Evolutionary conservation across 2,888 invertebrate species (phyloP).

Genomic region (Xestobium rufovillosum): DNA sequence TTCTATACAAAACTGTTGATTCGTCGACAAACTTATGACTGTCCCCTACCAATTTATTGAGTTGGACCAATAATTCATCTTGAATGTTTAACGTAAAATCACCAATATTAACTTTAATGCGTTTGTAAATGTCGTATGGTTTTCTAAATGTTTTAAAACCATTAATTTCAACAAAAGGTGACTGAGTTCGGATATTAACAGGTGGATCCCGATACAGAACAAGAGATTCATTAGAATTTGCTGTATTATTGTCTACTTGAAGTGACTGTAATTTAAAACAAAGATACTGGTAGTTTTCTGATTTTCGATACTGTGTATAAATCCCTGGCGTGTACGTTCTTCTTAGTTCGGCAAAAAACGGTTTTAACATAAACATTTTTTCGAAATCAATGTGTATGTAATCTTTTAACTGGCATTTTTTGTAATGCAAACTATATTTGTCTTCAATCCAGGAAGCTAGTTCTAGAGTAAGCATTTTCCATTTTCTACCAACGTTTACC

Average conservation of each 20-base stretch:
- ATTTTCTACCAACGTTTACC: constrained; percentile 68
- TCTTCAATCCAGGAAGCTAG: constrained; percentile 76
- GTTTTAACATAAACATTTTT: constrained; percentile 82
- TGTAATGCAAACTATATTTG: constrained; percentile 61
- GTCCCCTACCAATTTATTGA: constrained; percentile 50
- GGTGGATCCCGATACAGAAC: constrained; percentile 44
- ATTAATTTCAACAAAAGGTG: constrained; percentile 55
- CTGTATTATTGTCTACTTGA: constrained; percentile 61
- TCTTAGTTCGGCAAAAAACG: constrained; percentile 71
- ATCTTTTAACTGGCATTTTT: constrained; percentile 68
- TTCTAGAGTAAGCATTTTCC: constrained; percentile 72
- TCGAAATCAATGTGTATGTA: constrained; percentile 72
- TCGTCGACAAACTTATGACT: constrained; percentile 53
- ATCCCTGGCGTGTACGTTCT: constrained; percentile 67
- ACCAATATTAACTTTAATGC: constrained; percentile 55
- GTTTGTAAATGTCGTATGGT: constrained; percentile 54
- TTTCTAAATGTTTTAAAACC: constrained; percentile 48
- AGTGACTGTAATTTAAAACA: constrained; percentile 60
- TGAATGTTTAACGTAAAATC: constrained; percentile 64
- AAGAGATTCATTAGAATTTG: constrained; percentile 32
- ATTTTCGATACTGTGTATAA: constrained; percentile 66
- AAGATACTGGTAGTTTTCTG: constrained; percentile 57
- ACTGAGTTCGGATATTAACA: constrained; percentile 46
- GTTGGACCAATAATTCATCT: constrained; percentile 56
- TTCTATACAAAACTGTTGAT: constrained; percentile 47